A percentile compares a stretch with the other conserved stretches of the same genome.
Evolutionary conservation across 2,113 vertebrate genomes (phyloP).

Genomic region (Neomonachus schauinslandi): DNA sequence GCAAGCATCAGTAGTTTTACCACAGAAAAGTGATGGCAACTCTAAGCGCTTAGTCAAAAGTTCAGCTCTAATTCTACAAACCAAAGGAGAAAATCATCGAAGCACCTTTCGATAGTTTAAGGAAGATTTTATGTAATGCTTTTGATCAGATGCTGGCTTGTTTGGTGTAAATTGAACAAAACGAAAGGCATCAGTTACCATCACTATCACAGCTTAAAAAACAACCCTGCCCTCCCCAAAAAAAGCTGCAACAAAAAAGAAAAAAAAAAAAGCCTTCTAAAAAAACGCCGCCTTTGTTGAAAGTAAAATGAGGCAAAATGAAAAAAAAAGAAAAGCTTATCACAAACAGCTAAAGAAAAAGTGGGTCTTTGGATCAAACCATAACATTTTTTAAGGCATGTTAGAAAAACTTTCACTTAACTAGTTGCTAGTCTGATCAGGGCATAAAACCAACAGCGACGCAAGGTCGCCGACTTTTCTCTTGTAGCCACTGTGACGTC

Average conservation of each 20-base stretch:
- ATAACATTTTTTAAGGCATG: constrained; percentile 90
- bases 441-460: constrained; percentile 77
- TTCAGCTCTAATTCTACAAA: constrained; percentile 69
- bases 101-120: constrained; percentile 72
- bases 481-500: background rate
- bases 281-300: constrained; percentile 79
- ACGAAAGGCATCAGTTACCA: constrained; percentile 83
- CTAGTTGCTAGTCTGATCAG: constrained; percentile 80
- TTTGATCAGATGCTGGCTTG: constrained; percentile 76
- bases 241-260: constrained; percentile 72
- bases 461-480: constrained; percentile 62
- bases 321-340: constrained; percentile 72
- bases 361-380: constrained; percentile 90
- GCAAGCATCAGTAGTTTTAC: constrained; percentile 86
- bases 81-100: constrained; percentile 72
- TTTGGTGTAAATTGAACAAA: constrained; percentile 58
- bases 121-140: constrained; percentile 64
- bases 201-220: constrained; percentile 80
- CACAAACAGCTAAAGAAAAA: constrained; percentile 84
- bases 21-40: constrained; percentile 84
- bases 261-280: background rate
- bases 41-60: constrained; percentile 71
- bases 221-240: constrained; percentile 63
- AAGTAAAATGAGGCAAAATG: constrained; percentile 65
- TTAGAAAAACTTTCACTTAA: constrained; percentile 83